A percentile compares a stretch with the other conserved stretches of the same genome.
phyloP scores from a whole-genome alignment of 2,113 vertebrate genomes.

The Equus quagga region DNA sequence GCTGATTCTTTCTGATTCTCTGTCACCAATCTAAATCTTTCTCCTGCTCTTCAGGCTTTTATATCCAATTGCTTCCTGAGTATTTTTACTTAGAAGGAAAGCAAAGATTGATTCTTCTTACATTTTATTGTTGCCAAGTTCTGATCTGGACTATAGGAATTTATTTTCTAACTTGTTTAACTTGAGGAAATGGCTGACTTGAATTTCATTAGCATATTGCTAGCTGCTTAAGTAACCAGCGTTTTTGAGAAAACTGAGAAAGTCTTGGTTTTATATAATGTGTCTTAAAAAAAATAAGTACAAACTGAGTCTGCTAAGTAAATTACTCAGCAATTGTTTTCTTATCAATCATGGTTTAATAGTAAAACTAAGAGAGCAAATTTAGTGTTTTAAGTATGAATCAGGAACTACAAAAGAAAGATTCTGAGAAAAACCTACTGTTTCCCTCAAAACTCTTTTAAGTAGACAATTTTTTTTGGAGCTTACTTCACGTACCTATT shows the following conservation, averaged over 20 bases:
- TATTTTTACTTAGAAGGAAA: neutral
- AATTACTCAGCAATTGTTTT: neutral
- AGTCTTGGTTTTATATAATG: neutral
- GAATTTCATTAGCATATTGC: slow-evolving; percentile 28
- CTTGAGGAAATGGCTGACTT: slow-evolving; percentile 20
- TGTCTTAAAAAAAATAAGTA: slow-evolving; percentile 36
- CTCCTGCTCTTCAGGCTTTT: neutral
- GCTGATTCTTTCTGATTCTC: neutral
- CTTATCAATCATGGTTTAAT: neutral
- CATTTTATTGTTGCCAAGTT: neutral
- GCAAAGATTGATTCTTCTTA: slow-evolving; percentile 5
- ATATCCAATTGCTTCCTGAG: neutral
- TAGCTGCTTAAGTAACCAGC: slow-evolving; percentile 12
- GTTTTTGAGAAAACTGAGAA: slow-evolving; percentile 11
- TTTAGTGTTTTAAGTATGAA: neutral
- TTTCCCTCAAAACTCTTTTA: neutral
- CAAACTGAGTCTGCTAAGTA: neutral
- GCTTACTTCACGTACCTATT: neutral
- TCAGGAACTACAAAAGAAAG: neutral
- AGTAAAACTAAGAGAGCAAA: neutral
- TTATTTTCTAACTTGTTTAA: slow-evolving; percentile 51
- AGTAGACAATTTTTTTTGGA: neutral
- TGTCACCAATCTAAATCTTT: neutral
- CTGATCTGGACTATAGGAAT: neutral
- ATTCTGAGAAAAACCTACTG: neutral